phyloP scores from a whole-genome alignment of 2,797 vertebrate species.

The Chromobotia macracanthus region DNA sequence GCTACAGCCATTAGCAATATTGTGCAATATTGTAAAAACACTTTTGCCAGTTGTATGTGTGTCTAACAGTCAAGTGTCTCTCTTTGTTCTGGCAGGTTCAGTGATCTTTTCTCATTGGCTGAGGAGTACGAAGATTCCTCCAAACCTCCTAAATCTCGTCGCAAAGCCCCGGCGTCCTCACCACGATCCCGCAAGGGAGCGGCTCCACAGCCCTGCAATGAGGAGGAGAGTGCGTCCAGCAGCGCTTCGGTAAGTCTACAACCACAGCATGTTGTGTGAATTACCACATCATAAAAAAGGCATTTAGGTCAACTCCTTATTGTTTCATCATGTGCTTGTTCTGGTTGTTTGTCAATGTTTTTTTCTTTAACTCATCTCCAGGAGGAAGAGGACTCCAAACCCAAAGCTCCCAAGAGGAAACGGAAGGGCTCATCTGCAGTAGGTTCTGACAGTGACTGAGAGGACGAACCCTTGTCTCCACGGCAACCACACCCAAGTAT shows the following conservation, averaged over 20 bases:
- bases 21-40: not conserved
- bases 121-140: constrained; percentile 93
- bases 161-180: constrained; percentile 86
- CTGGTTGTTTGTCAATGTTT: not conserved
- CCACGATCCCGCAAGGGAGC: constrained; percentile 87
- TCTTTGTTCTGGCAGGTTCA: constrained; percentile 79
- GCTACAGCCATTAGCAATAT: not conserved
- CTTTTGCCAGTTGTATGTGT: not conserved
- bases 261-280: not conserved
- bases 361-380: constrained; percentile 57
- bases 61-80: not conserved
- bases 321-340: not conserved
- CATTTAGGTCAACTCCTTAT: not conserved
- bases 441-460: constrained; percentile 91
- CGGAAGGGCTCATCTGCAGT: constrained; percentile 91
- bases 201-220: constrained; percentile 83
- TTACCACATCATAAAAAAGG: not conserved
- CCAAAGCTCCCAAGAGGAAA: constrained; percentile 92
- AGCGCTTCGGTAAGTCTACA: constrained; percentile 84
- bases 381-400: constrained; percentile 95
- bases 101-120: constrained; percentile 89
- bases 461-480: constrained; percentile 30
- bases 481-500: constrained; percentile 49
- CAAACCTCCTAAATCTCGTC: constrained; percentile 88
- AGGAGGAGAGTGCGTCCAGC: constrained; percentile 89